Evolutionary conservation across 2,888 invertebrate species (phyloP).

Genomic region (Atrina japonica): DNA sequence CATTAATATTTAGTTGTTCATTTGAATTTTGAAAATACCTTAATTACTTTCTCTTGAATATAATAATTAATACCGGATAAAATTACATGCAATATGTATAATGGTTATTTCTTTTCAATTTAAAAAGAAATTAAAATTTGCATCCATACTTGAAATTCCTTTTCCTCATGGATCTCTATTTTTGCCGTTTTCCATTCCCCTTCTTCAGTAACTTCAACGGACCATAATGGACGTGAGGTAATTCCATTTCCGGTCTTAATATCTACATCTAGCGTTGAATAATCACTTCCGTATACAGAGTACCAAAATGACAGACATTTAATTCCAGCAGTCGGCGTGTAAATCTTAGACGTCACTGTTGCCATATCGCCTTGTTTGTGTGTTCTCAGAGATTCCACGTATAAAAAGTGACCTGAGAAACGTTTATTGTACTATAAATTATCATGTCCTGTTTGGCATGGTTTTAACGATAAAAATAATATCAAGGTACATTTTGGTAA

Average conservation of each 20-base stretch:
- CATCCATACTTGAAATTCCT: constrained; percentile 37
- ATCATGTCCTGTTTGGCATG: too few relatives aligned
- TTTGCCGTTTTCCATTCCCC: background rate
- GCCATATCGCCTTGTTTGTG: constrained; percentile 42
- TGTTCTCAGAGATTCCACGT: constrained; percentile 42
- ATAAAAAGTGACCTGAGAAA: constrained; percentile 49
- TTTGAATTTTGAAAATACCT: too few relatives aligned
- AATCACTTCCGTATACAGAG: constrained; percentile 14
- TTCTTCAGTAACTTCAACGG: background rate
- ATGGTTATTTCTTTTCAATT: too few relatives aligned
- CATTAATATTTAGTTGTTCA: background rate
- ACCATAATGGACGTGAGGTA: constrained; percentile 12
- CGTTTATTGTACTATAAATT: too few relatives aligned
- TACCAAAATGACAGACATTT: constrained; percentile 21
- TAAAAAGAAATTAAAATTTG: too few relatives aligned
- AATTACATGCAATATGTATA: too few relatives aligned
- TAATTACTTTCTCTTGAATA: too few relatives aligned
- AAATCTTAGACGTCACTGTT: background rate
- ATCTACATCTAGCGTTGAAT: constrained; percentile 8
- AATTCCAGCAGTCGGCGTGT: background rate
- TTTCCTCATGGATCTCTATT: constrained; percentile 10
- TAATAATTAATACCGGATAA: too few relatives aligned
- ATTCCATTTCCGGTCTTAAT: background rate
- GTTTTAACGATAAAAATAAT: background rate
- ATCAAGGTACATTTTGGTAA: background rate